These are phyloP conservation scores for Lampris megalopsis DNA, from an alignment of 2,113 vertebrate genomes.

Conservation along the genomic window DNA sequence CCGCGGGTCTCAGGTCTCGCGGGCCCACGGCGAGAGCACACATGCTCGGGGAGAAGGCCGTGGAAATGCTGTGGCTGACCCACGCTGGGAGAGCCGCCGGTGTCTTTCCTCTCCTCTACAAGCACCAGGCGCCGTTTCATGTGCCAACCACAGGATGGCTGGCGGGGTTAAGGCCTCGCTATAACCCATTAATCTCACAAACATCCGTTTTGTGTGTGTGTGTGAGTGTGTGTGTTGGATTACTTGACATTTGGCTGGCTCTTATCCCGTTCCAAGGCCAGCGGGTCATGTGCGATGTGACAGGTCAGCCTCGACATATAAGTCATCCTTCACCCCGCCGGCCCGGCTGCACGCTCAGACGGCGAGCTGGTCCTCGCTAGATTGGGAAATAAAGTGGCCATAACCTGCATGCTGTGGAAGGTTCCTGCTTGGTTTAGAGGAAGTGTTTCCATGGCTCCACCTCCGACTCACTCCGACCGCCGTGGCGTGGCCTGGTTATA, in stretches of 20 bases:
- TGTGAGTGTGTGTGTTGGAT: slow-evolving; percentile 54
- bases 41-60: slow-evolving; percentile 67
- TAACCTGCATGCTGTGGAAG: slow-evolving; percentile 42
- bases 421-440: slow-evolving; percentile 40
- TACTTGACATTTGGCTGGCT: slow-evolving; percentile 82
- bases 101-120: slow-evolving; percentile 55
- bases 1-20: slow-evolving; percentile 76
- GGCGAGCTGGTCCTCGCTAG: slow-evolving; percentile 41
- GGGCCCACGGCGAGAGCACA: slow-evolving; percentile 76
- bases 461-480: too few relatives aligned
- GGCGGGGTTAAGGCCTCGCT: slow-evolving; percentile 69
- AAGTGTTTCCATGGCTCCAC: slow-evolving; percentile 11
- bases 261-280: slow-evolving; percentile 79
- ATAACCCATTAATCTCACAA: slow-evolving; percentile 70
- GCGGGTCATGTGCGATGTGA: slow-evolving; percentile 80
- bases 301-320: slow-evolving; percentile 78
- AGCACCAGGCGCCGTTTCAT: slow-evolving; percentile 71
- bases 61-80: slow-evolving; percentile 73
- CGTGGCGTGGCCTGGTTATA: too few relatives aligned
- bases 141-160: slow-evolving; percentile 66
- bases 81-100: slow-evolving; percentile 55
- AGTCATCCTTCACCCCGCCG: slow-evolving; percentile 76
- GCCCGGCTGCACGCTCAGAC: slow-evolving; percentile 67
- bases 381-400: slow-evolving; percentile 47
- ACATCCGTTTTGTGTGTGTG: slow-evolving; percentile 24